Percentiles rank a stretch among this genome's conserved stretches.
phyloP scores from a whole-genome alignment of 2,797 vertebrate genomes.

The Eleutherodactylus coqui region DNA sequence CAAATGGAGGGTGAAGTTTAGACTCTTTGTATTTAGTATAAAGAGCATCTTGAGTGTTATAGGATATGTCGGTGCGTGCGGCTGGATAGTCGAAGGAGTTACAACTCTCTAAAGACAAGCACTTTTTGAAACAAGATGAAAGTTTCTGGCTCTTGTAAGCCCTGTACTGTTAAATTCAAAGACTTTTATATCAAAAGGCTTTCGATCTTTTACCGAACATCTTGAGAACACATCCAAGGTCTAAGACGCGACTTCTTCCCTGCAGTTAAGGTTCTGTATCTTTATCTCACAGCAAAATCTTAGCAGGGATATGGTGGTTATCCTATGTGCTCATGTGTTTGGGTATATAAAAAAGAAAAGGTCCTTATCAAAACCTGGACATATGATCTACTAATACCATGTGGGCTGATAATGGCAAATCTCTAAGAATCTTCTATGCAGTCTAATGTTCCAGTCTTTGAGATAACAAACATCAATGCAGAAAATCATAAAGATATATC shows the following conservation, averaged over 20 bases:
- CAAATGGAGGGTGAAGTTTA: background rate
- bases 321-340: background rate
- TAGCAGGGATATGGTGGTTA: background rate
- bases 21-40: background rate
- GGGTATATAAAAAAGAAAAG: background rate
- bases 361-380: no score
- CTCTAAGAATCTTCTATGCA: no score
- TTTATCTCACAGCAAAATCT: background rate
- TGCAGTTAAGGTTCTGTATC: background rate
- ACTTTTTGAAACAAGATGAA: background rate
- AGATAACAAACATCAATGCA: no score
- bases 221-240: background rate
- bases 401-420: no score
- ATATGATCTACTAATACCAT: no score
- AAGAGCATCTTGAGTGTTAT: background rate
- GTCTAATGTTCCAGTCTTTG: no score
- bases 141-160: background rate
- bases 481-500: no score
- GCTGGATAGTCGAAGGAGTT: background rate
- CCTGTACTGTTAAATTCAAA: background rate
- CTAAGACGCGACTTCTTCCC: conserved; percentile 3
- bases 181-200: background rate
- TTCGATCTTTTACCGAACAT: background rate
- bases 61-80: background rate
- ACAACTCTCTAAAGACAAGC: background rate